These are phyloP conservation scores for Drosophila tanythrix DNA, from an alignment of 2,888 invertebrate genomes.

Conservation along the genomic window DNA sequence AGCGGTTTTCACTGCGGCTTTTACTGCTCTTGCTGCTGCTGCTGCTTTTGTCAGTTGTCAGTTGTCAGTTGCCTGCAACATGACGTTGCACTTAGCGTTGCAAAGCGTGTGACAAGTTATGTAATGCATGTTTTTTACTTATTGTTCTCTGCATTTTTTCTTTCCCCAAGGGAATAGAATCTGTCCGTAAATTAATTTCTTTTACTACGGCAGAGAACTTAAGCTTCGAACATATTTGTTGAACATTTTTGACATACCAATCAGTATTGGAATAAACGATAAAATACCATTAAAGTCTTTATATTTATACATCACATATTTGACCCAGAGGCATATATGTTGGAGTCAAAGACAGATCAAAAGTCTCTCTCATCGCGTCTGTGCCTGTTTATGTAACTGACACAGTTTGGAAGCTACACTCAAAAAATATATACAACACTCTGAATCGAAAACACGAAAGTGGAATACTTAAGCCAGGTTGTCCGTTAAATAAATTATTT, in stretches of 20 bases:
- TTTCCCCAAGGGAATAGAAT: not conserved
- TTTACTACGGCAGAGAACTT: not conserved
- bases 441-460: not conserved
- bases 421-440: not conserved
- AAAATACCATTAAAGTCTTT: not conserved
- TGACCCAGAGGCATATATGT: not conserved
- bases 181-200: not conserved
- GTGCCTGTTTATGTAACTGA: not conserved
- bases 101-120: constrained; percentile 23
- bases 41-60: not conserved
- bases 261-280: not conserved
- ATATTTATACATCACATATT: not conserved
- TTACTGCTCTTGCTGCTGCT: not conserved
- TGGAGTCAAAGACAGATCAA: too few relatives aligned
- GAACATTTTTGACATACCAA: not conserved
- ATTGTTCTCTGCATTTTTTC: not conserved
- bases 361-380: not conserved
- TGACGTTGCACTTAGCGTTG: constrained; percentile 43
- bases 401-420: not conserved
- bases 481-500: not conserved
- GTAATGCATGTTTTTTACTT: constrained; percentile 22
- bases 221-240: not conserved
- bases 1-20: constrained; percentile 19
- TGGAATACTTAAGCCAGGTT: not conserved
- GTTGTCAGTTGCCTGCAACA: constrained; percentile 35